These are phyloP conservation scores for Pangasius sanitwongsei DNA, from an alignment of 2,797 vertebrate species.

Conservation along the genomic window DNA sequence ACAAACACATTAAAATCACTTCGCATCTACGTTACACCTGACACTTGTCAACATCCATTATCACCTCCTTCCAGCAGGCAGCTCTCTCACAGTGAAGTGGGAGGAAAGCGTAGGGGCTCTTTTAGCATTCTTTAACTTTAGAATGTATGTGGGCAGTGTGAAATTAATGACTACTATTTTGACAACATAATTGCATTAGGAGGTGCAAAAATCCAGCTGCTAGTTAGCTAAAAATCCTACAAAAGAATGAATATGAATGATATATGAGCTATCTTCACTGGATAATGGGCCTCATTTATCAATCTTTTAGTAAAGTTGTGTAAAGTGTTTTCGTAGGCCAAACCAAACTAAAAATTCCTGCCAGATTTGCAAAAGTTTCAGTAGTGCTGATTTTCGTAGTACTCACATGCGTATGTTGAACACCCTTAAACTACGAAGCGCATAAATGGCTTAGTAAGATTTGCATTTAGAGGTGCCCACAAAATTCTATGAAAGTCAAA, in stretches of 20 bases:
- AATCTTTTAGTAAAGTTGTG: background rate
- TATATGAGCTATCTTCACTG: background rate
- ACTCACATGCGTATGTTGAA: background rate
- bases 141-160: background rate
- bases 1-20: slow-evolving; percentile 11
- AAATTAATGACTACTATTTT: background rate
- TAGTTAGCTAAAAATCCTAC: background rate
- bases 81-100: slow-evolving; percentile 17
- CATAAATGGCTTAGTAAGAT: background rate
- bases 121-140: slow-evolving; percentile 15
- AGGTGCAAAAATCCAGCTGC: background rate
- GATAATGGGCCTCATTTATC: background rate
- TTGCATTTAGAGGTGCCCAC: background rate
- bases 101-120: slow-evolving; percentile 15
- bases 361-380: background rate
- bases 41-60: slow-evolving; percentile 31
- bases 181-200: slow-evolving; percentile 5
- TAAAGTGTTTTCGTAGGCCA: background rate
- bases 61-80: slow-evolving; percentile 15
- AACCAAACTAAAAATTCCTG: background rate
- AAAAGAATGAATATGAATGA: background rate
- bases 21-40: slow-evolving; percentile 5
- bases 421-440: no score
- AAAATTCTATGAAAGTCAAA: background rate
- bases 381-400: background rate